These are phyloP conservation scores for Tetraneura akinire DNA, from an alignment of 1,140 invertebrate species.

Conservation along the genomic window DNA sequence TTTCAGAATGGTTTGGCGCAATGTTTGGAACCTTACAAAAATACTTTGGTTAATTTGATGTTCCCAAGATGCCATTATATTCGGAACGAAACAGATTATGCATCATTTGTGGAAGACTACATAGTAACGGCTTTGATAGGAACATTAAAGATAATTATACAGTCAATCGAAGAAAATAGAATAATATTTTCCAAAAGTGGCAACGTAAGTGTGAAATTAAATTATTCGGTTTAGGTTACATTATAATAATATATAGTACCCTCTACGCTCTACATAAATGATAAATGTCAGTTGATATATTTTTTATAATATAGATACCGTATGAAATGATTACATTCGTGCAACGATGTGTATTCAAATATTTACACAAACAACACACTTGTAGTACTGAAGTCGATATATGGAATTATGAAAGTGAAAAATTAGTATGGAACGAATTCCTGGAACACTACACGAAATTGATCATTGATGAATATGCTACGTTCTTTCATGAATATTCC, in stretches of 20 bases:
- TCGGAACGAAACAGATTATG: constrained; percentile 80
- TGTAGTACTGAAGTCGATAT: not conserved
- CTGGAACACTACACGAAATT: constrained; percentile 6
- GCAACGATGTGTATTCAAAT: not conserved
- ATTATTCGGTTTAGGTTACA: not conserved
- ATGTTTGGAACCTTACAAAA: constrained; percentile 85
- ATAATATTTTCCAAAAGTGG: constrained; percentile 21
- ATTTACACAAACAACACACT: not conserved
- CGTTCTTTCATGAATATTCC: not conserved
- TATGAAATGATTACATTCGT: constrained; percentile 24
- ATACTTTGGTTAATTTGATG: constrained; percentile 74
- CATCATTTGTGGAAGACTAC: constrained; percentile 87
- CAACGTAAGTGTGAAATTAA: constrained; percentile 29
- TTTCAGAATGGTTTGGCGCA: constrained; percentile 67
- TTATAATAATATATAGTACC: too few relatives aligned
- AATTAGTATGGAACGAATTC: constrained; percentile 12
- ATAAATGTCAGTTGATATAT: not conserved
- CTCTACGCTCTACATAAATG: not conserved
- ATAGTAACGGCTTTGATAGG: constrained; percentile 82
- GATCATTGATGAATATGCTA: not conserved
- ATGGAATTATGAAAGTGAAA: not conserved
- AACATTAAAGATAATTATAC: constrained; percentile 75
- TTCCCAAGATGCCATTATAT: constrained; percentile 88
- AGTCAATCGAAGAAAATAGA: constrained; percentile 63
- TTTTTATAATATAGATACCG: not conserved